Conservation (phyloP, 2,797 vertebrate species). For the Rhinoraja longicauda region DNA sequence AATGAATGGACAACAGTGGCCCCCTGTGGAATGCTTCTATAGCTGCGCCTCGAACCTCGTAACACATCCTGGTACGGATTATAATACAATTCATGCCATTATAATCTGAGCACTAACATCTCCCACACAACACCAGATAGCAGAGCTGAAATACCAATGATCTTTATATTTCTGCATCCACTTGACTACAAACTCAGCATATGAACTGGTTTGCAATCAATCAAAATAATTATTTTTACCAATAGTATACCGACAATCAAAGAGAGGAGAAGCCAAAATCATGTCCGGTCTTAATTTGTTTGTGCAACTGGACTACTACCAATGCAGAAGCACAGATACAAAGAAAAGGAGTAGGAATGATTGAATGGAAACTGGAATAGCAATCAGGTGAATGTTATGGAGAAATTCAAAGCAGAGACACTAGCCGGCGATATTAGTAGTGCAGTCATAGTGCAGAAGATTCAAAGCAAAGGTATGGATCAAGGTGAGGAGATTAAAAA, state of each 20-base stretch:
- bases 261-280: not conserved
- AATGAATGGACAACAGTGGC: conserved; percentile 22
- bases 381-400: not conserved
- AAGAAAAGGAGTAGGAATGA: not conserved
- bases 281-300: not conserved
- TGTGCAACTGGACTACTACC: not conserved
- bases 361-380: too few species aligned
- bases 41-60: not conserved
- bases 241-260: not conserved
- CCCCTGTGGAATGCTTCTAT: not conserved
- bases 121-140: not conserved
- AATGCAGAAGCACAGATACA: not conserved
- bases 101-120: not conserved
- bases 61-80: not conserved
- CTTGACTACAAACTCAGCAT: not conserved
- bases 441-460: not conserved
- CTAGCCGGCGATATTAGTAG: not conserved
- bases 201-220: too few species aligned
- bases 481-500: not conserved
- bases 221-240: not conserved
- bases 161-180: not conserved
- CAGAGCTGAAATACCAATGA: not conserved
- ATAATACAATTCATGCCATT: not conserved
- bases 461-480: not conserved
- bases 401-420: not conserved